Base-by-base conservation (phyloP, 2,888 invertebrate genomes). In the Cacoxenus indagator region DNA sequence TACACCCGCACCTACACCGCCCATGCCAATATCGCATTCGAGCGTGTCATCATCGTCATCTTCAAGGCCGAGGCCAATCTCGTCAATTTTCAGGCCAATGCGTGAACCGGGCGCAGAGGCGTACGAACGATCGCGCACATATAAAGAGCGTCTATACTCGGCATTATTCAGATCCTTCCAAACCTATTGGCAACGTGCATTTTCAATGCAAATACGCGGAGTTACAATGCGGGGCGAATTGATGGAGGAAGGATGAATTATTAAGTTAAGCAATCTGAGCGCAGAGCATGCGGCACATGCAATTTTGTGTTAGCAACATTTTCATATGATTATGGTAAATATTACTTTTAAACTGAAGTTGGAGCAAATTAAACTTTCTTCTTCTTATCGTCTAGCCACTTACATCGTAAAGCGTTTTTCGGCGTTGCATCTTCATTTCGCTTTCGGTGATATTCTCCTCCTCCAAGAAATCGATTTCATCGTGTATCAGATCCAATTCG, bases 401-500 rank as follows among this genome's bases (percentile, higher is more conserved):
- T 79, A 87, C 87, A 78, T 88, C 85, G 61, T 85, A 84, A 1
- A 87, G 75, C 22, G 85, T 87, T 72, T 87, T 87, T n/a, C 87
- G 80, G 1, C 87, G 81, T 27, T 80, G 85, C 84, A 88, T 84
- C 78, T 87, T 88, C 75, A 84, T 87, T 68, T 88, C 87, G 66
- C 86, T 86, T 19, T 85, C 85, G 29, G 85, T 83, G 24, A 87
- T 84, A 64, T 82, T 84, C 65, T 86, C 82, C 62, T 87, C 80
- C 76, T 87, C 79, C 74, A 87, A 73, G 77, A 84, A 81, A 26
- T 91, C 90, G 31, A 91, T 91, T 54, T 91, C 91, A 6, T 92
- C 90, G 0, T 90, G 91, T 43, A 91, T 90, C 26, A 93, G 79
- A 74, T 92, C 93, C 74, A 92, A 84, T 73, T 94, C 91, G 51